Evolutionary conservation across 2,113 vertebrate genomes (phyloP).

Genomic region (Gnathonemus echidnorhynchus): DNA sequence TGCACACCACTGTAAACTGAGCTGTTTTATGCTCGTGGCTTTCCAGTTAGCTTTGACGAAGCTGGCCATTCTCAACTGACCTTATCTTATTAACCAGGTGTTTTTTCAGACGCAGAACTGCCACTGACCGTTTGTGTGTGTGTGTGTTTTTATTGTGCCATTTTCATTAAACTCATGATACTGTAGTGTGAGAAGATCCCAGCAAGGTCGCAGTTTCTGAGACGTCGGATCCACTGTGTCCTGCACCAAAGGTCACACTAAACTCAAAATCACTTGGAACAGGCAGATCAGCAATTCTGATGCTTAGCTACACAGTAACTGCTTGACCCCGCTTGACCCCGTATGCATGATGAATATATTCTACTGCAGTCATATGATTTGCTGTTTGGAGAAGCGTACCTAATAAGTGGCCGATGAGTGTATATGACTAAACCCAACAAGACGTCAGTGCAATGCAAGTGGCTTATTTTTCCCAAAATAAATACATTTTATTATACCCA

Average conservation of each 20-base stretch:
- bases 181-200: background rate
- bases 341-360: conserved; percentile 46
- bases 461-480: conserved; percentile 54
- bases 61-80: too few species aligned
- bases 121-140: background rate
- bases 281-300: background rate
- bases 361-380: conserved; percentile 56
- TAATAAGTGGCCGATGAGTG: background rate
- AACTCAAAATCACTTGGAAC: background rate
- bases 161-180: background rate
- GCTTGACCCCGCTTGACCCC: background rate
- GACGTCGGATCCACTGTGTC: background rate
- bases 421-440: background rate
- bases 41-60: background rate
- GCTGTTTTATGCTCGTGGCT: background rate
- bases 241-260: background rate
- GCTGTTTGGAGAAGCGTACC: conserved; percentile 9
- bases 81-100: too few species aligned
- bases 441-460: conserved; percentile 39
- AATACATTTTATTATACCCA: conserved; percentile 53
- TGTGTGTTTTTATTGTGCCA: background rate
- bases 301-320: background rate
- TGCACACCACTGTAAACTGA: background rate
- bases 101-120: too few species aligned
- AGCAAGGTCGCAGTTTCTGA: background rate